A percentile compares a stretch with the other conserved stretches of the same genome.
These are phyloP conservation scores for Drosophila sproati DNA, from an alignment of 1,140 invertebrate species.

Conservation along the genomic window DNA sequence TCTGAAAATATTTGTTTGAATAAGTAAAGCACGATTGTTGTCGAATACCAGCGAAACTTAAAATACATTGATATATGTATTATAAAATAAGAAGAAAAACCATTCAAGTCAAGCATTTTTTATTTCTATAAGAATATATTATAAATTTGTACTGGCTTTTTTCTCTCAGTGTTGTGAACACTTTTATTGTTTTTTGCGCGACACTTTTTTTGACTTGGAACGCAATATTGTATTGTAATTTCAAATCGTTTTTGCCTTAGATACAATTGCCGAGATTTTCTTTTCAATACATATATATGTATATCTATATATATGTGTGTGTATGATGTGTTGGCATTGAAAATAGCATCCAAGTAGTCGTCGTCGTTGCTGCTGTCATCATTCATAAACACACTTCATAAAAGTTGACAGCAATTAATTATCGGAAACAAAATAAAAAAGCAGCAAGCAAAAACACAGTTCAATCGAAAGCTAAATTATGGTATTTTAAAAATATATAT, in stretches of 20 bases:
- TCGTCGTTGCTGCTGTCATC: slow-evolving; percentile 18
- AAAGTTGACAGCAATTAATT: slow-evolving; percentile 43
- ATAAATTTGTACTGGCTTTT: background rate
- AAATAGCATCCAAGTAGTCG: slow-evolving; percentile 45
- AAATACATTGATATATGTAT: no score
- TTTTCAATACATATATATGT: background rate
- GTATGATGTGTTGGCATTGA: slow-evolving; percentile 13
- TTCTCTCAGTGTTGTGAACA: background rate
- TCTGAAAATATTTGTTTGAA: no score
- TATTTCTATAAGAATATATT: no score
- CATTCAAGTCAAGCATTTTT: no score
- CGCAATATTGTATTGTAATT: slow-evolving; percentile 37
- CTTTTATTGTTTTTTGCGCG: slow-evolving; percentile 21
- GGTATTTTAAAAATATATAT: slow-evolving; percentile 21
- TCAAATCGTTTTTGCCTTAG: slow-evolving; percentile 14
- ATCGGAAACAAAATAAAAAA: slow-evolving; percentile 25
- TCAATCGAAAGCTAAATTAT: slow-evolving; percentile 46
- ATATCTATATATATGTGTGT: no score
- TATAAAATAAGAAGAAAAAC: no score
- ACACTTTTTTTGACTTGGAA: slow-evolving; percentile 9
- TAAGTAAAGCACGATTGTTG: no score
- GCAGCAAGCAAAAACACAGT: background rate
- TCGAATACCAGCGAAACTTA: no score
- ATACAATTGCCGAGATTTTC: background rate
- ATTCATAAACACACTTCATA: slow-evolving; percentile 40